Conservation (phyloP, 1,140 invertebrate genomes). For the Drosophila eugracilis region DNA sequence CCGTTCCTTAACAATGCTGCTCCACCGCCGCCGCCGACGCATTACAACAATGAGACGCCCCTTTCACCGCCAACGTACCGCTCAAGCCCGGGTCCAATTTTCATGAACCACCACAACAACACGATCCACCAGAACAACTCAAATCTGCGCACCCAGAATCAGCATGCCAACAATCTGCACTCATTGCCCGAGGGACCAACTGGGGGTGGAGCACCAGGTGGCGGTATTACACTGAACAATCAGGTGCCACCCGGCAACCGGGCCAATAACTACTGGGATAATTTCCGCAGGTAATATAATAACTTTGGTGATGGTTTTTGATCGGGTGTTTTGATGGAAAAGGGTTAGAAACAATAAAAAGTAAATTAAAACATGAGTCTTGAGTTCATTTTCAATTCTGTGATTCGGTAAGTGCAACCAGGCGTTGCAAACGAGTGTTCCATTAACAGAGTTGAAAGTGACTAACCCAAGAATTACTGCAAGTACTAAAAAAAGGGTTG, state of each 20-base stretch:
- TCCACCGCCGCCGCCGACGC: conserved; percentile 52
- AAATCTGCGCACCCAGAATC: conserved; percentile 80
- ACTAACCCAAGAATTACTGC: conserved; percentile 33
- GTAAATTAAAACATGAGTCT: conserved; percentile 29
- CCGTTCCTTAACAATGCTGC: conserved; percentile 65
- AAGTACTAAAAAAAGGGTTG: conserved; percentile 2
- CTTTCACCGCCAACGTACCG: conserved; percentile 70
- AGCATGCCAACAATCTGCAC: conserved; percentile 78
- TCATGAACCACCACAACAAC: conserved; percentile 84
- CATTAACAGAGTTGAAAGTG: conserved; percentile 56
- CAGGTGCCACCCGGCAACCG: conserved; percentile 94
- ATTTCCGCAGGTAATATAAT: conserved; percentile 91
- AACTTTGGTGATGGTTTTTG: conserved; percentile 35
- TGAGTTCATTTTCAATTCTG: conserved; percentile 51
- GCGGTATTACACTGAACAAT: conserved; percentile 89
- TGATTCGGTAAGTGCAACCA: conserved; percentile 46
- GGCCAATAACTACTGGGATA: conserved; percentile 96
- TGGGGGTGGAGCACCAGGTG: conserved; percentile 48
- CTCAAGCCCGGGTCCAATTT: conserved; percentile 76
- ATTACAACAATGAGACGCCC: conserved; percentile 77
- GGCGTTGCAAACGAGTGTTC: conserved; percentile 10
- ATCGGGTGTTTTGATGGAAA: conserved; percentile 12
- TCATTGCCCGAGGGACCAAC: conserved; percentile 49
- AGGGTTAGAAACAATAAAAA: conserved; percentile 37
- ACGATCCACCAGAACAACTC: conserved; percentile 82